These are phyloP conservation scores for Chaetorhynchus papuensis DNA, from an alignment of 2,113 vertebrate genomes.

Conservation along the genomic window DNA sequence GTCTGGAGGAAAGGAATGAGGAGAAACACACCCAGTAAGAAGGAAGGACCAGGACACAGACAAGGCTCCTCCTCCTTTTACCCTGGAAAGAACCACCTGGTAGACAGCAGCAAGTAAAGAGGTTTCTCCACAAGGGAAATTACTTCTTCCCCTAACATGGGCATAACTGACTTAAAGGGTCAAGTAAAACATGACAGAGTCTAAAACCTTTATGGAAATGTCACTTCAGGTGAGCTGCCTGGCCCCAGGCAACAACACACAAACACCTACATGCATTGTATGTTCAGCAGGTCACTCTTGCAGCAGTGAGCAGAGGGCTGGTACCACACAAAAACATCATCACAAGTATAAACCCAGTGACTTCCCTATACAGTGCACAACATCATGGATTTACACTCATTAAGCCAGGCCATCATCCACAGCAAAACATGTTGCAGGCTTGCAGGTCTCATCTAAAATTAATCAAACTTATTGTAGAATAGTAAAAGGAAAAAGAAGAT, in stretches of 20 bases:
- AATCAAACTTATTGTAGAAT: neutral
- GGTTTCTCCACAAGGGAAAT: neutral
- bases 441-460: neutral
- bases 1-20: neutral
- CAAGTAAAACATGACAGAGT: neutral
- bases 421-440: neutral
- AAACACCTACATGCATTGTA: accelerated
- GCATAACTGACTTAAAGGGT: neutral
- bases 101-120: neutral
- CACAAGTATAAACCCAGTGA: neutral
- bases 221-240: neutral
- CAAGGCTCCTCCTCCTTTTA: neutral
- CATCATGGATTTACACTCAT: neutral
- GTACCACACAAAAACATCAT: neutral
- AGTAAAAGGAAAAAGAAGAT: neutral
- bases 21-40: neutral
- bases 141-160: neutral
- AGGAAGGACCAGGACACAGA: neutral
- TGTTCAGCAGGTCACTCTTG: neutral
- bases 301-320: neutral
- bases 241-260: neutral
- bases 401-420: neutral
- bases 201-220: neutral
- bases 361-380: neutral
- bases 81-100: neutral